Conservation (phyloP, 2,888 invertebrate genomes). For the Melanchra persicariae region DNA sequence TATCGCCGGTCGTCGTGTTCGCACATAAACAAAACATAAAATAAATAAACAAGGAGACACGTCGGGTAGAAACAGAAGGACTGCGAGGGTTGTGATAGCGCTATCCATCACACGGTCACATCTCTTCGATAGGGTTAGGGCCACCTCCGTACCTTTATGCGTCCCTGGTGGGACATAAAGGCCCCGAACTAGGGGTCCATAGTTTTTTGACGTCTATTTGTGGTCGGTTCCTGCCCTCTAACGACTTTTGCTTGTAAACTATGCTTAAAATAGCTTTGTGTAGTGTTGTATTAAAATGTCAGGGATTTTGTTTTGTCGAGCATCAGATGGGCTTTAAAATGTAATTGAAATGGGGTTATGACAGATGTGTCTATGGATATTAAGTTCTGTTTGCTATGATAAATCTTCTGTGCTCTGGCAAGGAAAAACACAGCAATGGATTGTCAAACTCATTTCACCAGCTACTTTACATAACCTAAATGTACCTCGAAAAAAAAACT, state of each 20-base stretch:
- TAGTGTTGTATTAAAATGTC: conserved; percentile 60
- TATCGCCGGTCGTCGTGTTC: conserved; percentile 73
- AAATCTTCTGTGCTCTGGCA: not conserved
- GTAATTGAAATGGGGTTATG: conserved; percentile 62
- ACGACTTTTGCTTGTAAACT: conserved; percentile 81
- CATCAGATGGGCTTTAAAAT: conserved; percentile 55
- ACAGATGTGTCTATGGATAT: conserved; percentile 49
- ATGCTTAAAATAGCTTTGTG: conserved; percentile 66
- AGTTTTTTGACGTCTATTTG: conserved; percentile 91
- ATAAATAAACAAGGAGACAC: conserved; percentile 87
- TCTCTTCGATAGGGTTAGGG: conserved; percentile 90
- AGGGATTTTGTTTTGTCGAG: conserved; percentile 37
- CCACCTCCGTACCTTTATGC: conserved; percentile 89
- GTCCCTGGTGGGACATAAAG: conserved; percentile 89
- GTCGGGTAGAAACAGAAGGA: conserved; percentile 83
- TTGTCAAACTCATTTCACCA: conserved; percentile 63
- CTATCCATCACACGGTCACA: conserved; percentile 89
- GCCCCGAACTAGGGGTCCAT: conserved; percentile 84
- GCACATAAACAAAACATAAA: conserved; percentile 88
- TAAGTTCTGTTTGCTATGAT: conserved; percentile 11
- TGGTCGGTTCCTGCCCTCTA: conserved; percentile 87
- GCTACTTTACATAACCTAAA: conserved; percentile 66
- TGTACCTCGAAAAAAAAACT: conserved; percentile 57
- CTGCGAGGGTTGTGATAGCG: conserved; percentile 86
- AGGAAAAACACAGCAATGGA: conserved; percentile 27